phyloP scores from a whole-genome alignment of 2,888 invertebrate genomes.

The Stratiomys singularior region DNA sequence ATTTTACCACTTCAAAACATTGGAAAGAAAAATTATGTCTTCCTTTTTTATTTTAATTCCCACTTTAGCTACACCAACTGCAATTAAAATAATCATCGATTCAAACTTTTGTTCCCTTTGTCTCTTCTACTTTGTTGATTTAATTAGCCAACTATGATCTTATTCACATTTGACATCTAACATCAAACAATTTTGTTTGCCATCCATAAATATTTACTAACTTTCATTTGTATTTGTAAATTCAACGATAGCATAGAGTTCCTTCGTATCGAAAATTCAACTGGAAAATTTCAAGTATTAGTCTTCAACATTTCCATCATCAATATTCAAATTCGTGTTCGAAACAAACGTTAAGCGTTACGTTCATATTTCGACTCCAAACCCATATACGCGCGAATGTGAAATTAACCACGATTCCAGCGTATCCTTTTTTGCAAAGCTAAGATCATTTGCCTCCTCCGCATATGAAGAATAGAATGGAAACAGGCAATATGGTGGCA shows the following conservation, averaged over 20 bases:
- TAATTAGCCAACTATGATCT: constrained; percentile 12
- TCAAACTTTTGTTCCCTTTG: not conserved
- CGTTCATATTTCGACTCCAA: not conserved
- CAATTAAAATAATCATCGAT: not conserved
- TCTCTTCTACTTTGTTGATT: not conserved
- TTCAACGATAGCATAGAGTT: constrained; percentile 40
- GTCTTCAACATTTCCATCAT: constrained; percentile 21
- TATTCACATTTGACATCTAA: not conserved
- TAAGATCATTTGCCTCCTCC: not conserved
- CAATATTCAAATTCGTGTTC: constrained; percentile 25
- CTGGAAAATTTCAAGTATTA: constrained; percentile 41
- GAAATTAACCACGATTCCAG: no score
- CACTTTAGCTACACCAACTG: no score
- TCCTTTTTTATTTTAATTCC: no score
- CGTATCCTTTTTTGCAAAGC: not conserved
- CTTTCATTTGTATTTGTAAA: constrained; percentile 43
- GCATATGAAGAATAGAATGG: not conserved
- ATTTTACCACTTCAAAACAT: no score
- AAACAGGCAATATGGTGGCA: constrained; percentile 13
- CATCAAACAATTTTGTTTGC: constrained; percentile 24
- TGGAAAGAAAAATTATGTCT: no score
- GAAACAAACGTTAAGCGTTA: constrained; percentile 27
- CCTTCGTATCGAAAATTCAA: constrained; percentile 38
- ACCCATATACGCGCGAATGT: no score
- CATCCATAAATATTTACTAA: not conserved